Evolutionary conservation across 2,888 invertebrate genomes (phyloP).

Genomic region (Caenorhabditis sinica): DNA sequence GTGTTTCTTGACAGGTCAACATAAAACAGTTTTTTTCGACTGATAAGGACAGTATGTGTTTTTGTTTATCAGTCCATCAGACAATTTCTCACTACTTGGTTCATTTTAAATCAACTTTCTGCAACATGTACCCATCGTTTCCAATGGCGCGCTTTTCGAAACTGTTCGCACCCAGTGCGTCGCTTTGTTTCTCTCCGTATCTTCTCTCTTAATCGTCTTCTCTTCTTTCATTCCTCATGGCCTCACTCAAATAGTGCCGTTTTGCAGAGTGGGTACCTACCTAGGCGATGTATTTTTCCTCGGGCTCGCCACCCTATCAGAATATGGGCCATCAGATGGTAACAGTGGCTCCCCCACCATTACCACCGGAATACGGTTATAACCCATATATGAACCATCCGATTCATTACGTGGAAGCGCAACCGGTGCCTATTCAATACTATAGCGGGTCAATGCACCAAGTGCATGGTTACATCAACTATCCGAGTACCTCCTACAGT

Average conservation of each 20-base stretch:
- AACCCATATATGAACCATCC: background rate
- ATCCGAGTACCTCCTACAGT: constrained; percentile 25
- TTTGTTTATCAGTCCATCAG: constrained; percentile 12
- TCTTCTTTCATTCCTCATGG: background rate
- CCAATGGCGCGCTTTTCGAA: constrained; percentile 10
- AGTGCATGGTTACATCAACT: background rate
- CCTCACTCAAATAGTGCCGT: background rate
- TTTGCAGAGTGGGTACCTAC: constrained; percentile 26
- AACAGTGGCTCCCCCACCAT: background rate
- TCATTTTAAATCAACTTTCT: background rate
- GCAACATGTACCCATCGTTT: background rate
- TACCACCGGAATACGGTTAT: background rate
- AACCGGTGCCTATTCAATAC: background rate
- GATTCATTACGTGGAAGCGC: background rate
- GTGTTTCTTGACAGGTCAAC: constrained; percentile 18
- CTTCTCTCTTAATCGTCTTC: constrained; percentile 1
- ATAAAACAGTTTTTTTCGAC: background rate
- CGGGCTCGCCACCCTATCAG: constrained; percentile 4
- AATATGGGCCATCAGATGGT: constrained; percentile 26
- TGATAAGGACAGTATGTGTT: constrained; percentile 29
- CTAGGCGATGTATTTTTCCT: constrained; percentile 8
- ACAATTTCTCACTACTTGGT: background rate
- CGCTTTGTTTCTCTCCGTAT: constrained; percentile 15
- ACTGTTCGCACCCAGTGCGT: background rate
- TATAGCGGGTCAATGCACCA: background rate